These are phyloP conservation scores for Babyrousa celebensis DNA, from an alignment of 2,797 vertebrate species.

Conservation along the genomic window DNA sequence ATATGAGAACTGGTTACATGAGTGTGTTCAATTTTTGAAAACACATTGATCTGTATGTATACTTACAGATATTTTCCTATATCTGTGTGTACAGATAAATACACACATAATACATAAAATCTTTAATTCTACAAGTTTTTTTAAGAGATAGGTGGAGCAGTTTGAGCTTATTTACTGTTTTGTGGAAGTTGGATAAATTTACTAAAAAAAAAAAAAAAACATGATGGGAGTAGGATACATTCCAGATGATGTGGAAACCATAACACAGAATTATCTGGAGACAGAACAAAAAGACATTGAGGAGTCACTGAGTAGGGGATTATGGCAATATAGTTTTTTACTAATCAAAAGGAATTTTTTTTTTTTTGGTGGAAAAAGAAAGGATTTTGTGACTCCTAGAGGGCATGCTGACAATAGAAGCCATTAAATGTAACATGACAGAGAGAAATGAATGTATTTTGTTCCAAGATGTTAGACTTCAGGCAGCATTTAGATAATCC, in stretches of 20 bases:
- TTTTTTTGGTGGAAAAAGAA: neutral
- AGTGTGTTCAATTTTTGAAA: neutral
- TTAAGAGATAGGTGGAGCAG: neutral
- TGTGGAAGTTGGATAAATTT: neutral
- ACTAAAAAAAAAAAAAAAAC: neutral
- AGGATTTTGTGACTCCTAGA: slow-evolving; percentile 42
- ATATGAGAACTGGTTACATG: neutral
- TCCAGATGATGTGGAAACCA: neutral
- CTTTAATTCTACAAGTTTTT: neutral
- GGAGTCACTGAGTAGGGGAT: neutral
- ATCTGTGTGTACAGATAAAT: neutral
- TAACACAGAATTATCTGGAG: neutral
- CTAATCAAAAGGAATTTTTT: neutral
- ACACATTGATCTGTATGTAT: neutral
- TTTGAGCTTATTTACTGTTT: slow-evolving; percentile 1
- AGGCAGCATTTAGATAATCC: neutral
- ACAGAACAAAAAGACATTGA: neutral
- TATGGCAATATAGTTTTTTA: neutral
- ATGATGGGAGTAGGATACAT: neutral
- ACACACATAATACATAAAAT: neutral
- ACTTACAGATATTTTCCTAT: neutral
- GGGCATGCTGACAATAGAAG: slow-evolving; percentile 12
- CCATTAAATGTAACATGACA: slow-evolving; percentile 63
- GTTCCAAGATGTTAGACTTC: slow-evolving; percentile 52
- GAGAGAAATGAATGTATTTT: slow-evolving; percentile 69